Evolutionary conservation across 2,797 vertebrate genomes (phyloP), one percentile per base, ranked within the genome.

Genomic region (Scomberomorus guttatus): DNA sequence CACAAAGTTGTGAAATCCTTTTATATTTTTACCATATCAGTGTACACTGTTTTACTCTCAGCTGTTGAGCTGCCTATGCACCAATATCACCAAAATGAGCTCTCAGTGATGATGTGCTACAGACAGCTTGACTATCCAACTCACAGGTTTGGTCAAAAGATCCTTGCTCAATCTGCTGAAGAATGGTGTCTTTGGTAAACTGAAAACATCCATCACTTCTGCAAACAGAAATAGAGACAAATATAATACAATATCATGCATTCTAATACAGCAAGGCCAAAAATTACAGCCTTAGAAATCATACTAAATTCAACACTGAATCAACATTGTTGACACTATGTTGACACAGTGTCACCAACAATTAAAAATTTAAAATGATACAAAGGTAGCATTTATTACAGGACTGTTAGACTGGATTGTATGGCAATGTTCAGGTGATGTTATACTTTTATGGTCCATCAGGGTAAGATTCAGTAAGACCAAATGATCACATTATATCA

Each of bases 121-220:
- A 81, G 48, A 59, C 32, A 44, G 25, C 12, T 22, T 20, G 67
- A 59, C 32, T 50, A 50, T 78, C 48, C 18, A 20, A 95, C 95
- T 95, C 86, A 95, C 96, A 70, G 59, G 59, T 82, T 81, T 91
- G 59, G 52, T 84, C 54, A 81, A 56, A 62, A 69, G 79, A 84
- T 95, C 86, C 48, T 84, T 83, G 74, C 64, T 91, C 76, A 95
- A 37, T 77, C 71, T 84, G 25, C 62, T 91, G 89, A 95, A 95
- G 81, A 95, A 94, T 1, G 81, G 69, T 2, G 95, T 93, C 24
- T 89, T 92, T 69, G 94, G 95, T 67, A 95, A 87, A 79, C 46
- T 83, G 22, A 80, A 64, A 57, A 32, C 55, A 69, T 91, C 86
- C 51, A 67, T 18, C 13, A 46, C 72, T 60, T 92, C 94, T 96